These are phyloP conservation scores for Meghimatium bilineatum DNA, from an alignment of 2,888 invertebrate species.

Conservation along the genomic window DNA sequence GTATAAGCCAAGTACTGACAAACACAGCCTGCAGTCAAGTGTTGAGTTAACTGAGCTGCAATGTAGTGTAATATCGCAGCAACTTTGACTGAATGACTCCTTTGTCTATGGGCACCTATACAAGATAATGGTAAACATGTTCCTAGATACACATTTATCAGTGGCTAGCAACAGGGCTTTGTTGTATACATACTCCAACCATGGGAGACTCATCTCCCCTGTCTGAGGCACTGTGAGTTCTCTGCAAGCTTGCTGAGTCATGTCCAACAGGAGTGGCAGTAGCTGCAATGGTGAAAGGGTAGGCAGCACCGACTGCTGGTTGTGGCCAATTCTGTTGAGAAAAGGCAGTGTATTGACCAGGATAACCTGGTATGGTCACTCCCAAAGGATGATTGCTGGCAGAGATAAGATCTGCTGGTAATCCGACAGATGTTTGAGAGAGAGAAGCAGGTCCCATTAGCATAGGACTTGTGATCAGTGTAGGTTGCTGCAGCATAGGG, in stretches of 20 bases:
- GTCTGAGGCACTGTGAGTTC: constrained; percentile 51
- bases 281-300: constrained; percentile 44
- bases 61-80: too few species aligned
- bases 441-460: constrained; percentile 23
- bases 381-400: constrained; percentile 29
- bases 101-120: too few species aligned
- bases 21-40: too few species aligned
- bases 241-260: constrained; percentile 21
- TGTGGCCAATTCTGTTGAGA: constrained; percentile 62
- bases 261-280: constrained; percentile 34
- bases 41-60: too few species aligned
- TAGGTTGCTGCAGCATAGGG: not conserved
- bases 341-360: constrained; percentile 63
- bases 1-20: too few species aligned
- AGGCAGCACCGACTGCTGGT: not conserved
- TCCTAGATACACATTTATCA: constrained; percentile 68
- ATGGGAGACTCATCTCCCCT: constrained; percentile 86
- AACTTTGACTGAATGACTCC: too few species aligned
- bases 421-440: constrained; percentile 5
- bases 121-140: not conserved
- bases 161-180: constrained; percentile 95
- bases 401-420: constrained; percentile 20
- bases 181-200: constrained; percentile 93
- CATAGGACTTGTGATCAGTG: constrained; percentile 37
- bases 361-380: constrained; percentile 59